Percentiles rank a stretch among this genome's conserved stretches.
These are phyloP conservation scores for Pteropus alecto DNA, from an alignment of 2,113 vertebrate species.

Conservation along the genomic window DNA sequence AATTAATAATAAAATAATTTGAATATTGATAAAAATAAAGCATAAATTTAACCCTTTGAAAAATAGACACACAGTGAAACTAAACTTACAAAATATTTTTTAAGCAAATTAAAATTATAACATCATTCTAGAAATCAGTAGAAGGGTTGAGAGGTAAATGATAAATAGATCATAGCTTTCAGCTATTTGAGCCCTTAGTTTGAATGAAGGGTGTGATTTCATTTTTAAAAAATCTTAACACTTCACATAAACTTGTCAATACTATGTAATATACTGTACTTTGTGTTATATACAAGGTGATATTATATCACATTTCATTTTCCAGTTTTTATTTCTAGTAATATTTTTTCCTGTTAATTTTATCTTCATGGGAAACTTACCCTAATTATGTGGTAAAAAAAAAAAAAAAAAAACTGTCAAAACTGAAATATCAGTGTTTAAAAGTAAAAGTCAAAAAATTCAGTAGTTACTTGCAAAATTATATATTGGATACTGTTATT, in stretches of 20 bases:
- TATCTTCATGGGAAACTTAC: background rate
- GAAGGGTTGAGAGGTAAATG: background rate
- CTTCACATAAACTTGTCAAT: background rate
- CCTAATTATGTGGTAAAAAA: background rate
- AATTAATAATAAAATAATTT: background rate
- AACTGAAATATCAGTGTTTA: constrained; percentile 4
- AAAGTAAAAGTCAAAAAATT: background rate
- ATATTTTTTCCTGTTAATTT: constrained; percentile 5
- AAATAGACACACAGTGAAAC: background rate
- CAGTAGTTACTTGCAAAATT: background rate
- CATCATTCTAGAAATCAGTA: background rate
- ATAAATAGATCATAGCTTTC: background rate
- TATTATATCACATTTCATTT: background rate
- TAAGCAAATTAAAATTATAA: background rate
- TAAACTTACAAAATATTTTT: background rate
- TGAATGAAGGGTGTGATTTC: background rate
- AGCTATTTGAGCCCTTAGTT: background rate
- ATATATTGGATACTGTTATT: background rate
- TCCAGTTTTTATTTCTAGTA: background rate
- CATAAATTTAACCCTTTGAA: background rate
- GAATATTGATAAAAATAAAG: background rate
- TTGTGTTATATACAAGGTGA: background rate
- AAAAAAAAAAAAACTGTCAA: background rate
- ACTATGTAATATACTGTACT: background rate
- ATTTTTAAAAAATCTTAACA: background rate